A percentile compares a stretch with the other conserved stretches of the same genome.
Conservation (phyloP, 64 coral and sea anemone species). For the Actinia tenebrosa region DNA sequence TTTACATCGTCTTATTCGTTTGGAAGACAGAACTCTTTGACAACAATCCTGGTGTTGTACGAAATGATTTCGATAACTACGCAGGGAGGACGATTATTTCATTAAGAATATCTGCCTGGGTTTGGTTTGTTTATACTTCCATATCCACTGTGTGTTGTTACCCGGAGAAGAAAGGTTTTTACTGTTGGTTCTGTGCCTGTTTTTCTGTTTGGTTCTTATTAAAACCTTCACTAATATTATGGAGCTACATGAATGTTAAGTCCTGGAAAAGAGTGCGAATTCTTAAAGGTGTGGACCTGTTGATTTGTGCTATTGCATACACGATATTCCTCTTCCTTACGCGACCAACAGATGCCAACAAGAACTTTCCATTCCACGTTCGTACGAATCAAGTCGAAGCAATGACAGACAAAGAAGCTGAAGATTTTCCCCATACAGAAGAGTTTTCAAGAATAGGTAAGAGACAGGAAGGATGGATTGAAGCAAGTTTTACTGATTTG, state of each 20-base stretch:
- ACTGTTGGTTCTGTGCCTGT: neutral
- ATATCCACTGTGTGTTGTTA: conserved; percentile 23
- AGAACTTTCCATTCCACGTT: conserved; percentile 56
- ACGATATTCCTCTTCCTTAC: conserved; percentile 38
- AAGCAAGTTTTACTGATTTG: conserved; percentile 33
- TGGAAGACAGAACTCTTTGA: conserved; percentile 20
- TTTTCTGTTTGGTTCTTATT: conserved; percentile 62
- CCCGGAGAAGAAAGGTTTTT: conserved; percentile 59
- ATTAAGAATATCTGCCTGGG: conserved; percentile 37
- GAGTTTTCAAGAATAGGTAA: conserved; percentile 15
- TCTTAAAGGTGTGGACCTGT: conserved; percentile 23
- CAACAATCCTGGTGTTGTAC: neutral
- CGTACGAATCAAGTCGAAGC: conserved; percentile 36
- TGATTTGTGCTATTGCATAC: conserved; percentile 39
- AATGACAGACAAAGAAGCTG: neutral
- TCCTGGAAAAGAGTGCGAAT: conserved; percentile 15
- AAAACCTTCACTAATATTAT: conserved; percentile 22
- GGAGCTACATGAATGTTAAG: conserved; percentile 7
- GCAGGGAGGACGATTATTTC: conserved; percentile 23
- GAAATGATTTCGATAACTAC: conserved; percentile 27
- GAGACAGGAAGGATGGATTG: conserved; percentile 15
- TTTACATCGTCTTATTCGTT: conserved; percentile 45
- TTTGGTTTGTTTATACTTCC: conserved; percentile 29
- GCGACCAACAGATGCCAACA: conserved; percentile 38
- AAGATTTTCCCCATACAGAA: conserved; percentile 43